Evolutionary conservation across 2,888 invertebrate species (phyloP).

Genomic region (Stenoptilia bipunctidactyla): DNA sequence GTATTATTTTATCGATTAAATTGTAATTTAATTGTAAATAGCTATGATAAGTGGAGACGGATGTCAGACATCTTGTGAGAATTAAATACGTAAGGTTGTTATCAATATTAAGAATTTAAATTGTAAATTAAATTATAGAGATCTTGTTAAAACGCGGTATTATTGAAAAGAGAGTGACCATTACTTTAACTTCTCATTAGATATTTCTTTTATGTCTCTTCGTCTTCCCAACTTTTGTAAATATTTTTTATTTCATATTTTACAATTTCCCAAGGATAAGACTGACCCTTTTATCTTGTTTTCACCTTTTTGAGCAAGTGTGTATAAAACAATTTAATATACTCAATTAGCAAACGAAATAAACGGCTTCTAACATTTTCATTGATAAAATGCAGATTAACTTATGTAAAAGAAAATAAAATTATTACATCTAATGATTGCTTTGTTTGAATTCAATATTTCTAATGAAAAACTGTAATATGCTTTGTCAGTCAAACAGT

Average conservation of each 20-base stretch:
- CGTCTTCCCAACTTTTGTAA: slow-evolving; percentile 69
- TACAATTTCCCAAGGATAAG: slow-evolving; percentile 71
- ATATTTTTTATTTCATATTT: slow-evolving; percentile 56
- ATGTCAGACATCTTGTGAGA: slow-evolving; percentile 62
- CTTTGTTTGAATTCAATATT: too few species aligned
- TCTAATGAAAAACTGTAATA: too few species aligned
- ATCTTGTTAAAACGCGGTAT: slow-evolving; percentile 49
- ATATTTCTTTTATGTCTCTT: slow-evolving; percentile 7
- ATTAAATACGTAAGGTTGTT: slow-evolving; percentile 60
- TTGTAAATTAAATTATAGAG: slow-evolving; percentile 31
- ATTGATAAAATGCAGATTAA: slow-evolving; percentile 47
- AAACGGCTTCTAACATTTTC: slow-evolving; percentile 52
- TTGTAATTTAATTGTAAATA: slow-evolving; percentile 41
- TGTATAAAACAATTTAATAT: slow-evolving; percentile 51
- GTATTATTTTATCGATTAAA: slow-evolving; percentile 16
- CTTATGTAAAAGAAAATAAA: slow-evolving; percentile 58
- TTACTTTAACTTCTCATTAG: slow-evolving; percentile 19
- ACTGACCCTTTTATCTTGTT: slow-evolving; percentile 70
- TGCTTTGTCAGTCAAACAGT: too few species aligned
- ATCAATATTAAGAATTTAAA: slow-evolving; percentile 48
- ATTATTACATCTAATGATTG: slow-evolving; percentile 30
- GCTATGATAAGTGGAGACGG: slow-evolving; percentile 40
- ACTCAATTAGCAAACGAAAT: slow-evolving; percentile 37
- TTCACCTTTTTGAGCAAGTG: slow-evolving; percentile 44
- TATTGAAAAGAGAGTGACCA: slow-evolving; percentile 31